Conservation (phyloP, 2,113 vertebrate species). For the Trachemys scripta region DNA sequence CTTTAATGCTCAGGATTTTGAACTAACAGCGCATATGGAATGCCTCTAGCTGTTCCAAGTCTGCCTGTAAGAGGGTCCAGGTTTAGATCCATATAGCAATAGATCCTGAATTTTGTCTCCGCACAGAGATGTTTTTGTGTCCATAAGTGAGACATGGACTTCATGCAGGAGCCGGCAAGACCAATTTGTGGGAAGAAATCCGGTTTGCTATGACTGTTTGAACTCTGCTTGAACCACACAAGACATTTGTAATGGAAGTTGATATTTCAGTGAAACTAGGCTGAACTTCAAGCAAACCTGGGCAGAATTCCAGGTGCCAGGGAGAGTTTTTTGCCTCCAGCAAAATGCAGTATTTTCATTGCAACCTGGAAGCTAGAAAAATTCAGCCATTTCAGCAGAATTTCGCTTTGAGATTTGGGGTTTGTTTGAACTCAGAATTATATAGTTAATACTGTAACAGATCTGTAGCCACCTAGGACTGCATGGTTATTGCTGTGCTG, state of each 20-base stretch:
- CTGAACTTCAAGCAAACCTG: not conserved
- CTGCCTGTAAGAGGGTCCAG: too few species aligned
- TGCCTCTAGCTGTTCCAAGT: too few species aligned
- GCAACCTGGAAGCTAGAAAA: accelerated
- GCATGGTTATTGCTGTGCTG: not conserved
- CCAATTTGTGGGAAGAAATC: not conserved
- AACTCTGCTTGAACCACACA: not conserved
- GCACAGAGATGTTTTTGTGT: not conserved
- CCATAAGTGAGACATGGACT: not conserved
- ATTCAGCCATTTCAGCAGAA: not conserved
- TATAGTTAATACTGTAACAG: not conserved
- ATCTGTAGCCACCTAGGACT: not conserved
- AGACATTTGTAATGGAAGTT: not conserved
- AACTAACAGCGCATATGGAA: too few species aligned
- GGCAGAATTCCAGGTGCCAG: not conserved
- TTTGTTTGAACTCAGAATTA: accelerated
- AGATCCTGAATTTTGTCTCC: not conserved
- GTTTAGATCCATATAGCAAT: too few species aligned
- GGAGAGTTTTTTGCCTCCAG: not conserved
- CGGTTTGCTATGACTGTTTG: not conserved
- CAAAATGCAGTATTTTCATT: accelerated
- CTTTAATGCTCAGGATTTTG: too few species aligned
- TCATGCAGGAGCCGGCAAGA: not conserved
- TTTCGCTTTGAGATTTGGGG: accelerated
- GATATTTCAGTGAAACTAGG: not conserved